Evolutionary conservation across 2,797 vertebrate species (phyloP).

Genomic region (Takifugu rubripes): DNA sequence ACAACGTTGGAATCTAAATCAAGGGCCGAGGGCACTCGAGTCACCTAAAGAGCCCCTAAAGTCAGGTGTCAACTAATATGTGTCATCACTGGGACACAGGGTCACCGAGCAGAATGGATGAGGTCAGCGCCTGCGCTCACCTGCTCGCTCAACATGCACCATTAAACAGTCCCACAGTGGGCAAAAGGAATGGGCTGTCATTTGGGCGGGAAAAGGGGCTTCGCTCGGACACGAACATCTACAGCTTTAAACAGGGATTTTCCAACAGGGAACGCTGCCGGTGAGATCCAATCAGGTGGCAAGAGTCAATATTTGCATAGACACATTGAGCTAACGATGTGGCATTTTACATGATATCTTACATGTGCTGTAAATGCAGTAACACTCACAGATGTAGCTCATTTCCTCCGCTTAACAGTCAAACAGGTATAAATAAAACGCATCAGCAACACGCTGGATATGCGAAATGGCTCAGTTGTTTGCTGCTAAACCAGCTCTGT

Average conservation of each 20-base stretch:
- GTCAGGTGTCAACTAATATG: conserved; percentile 71
- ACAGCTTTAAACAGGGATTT: conserved; percentile 22
- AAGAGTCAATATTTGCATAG: conserved; percentile 57
- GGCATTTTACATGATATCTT: conserved; percentile 53
- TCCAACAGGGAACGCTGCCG: conserved; percentile 13
- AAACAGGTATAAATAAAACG: conserved; percentile 60
- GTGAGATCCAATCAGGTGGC: conserved; percentile 46
- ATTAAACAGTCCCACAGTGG: conserved; percentile 65
- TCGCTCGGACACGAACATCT: conserved; percentile 39
- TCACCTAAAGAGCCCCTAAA: conserved; percentile 71
- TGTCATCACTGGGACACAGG: conserved; percentile 67
- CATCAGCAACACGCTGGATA: conserved; percentile 51
- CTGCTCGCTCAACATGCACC: conserved; percentile 73
- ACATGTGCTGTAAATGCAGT: conserved; percentile 37
- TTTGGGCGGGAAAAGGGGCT: conserved; percentile 48
- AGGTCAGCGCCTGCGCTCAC: conserved; percentile 66
- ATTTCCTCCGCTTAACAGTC: conserved; percentile 56
- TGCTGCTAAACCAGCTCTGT: conserved; percentile 83
- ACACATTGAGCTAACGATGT: conserved; percentile 48
- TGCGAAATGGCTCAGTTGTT: conserved; percentile 71
- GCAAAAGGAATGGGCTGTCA: conserved; percentile 57
- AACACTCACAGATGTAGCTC: conserved; percentile 51
- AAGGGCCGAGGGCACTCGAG: conserved; percentile 45
- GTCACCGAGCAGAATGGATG: conserved; percentile 63
- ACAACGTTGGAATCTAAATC: conserved; percentile 69